Percentiles rank a stretch among this genome's conserved stretches.
phyloP scores from a whole-genome alignment of 2,797 vertebrate species.

The Cacajao melanocephalus region DNA sequence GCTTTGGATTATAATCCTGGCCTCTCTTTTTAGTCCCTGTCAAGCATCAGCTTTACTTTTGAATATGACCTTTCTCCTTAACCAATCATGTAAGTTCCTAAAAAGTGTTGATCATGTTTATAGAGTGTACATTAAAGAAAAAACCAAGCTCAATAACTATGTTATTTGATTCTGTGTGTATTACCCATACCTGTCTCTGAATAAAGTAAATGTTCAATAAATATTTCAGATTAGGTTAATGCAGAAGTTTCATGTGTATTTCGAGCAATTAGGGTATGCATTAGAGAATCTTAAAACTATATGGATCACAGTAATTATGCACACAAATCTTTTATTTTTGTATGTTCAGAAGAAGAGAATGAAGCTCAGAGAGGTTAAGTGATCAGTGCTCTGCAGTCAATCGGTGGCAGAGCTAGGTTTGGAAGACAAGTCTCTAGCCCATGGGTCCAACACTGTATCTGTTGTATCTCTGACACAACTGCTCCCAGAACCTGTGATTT shows the following conservation, averaged over 20 bases:
- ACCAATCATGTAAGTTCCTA: neutral
- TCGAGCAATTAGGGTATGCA: neutral
- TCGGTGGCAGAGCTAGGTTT: neutral
- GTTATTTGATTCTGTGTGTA: neutral
- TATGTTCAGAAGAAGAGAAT: neutral
- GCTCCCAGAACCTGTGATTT: neutral
- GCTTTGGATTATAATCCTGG: neutral
- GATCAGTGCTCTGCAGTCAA: neutral
- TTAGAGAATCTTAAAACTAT: neutral
- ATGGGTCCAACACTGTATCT: fast-evolving
- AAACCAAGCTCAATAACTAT: neutral
- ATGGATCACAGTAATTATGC: neutral
- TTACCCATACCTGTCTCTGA: neutral
- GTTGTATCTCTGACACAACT: too few species aligned
- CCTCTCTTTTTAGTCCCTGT: neutral
- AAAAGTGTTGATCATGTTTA: neutral
- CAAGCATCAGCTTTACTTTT: neutral
- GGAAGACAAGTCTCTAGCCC: neutral
- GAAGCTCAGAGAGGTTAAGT: neutral
- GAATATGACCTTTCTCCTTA: neutral
- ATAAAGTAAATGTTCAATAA: neutral
- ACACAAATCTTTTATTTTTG: neutral
- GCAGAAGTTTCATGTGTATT: neutral
- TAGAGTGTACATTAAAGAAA: neutral
- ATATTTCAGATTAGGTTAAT: neutral